Conservation (phyloP, 1,140 invertebrate species). For the Micrasema longulum region DNA sequence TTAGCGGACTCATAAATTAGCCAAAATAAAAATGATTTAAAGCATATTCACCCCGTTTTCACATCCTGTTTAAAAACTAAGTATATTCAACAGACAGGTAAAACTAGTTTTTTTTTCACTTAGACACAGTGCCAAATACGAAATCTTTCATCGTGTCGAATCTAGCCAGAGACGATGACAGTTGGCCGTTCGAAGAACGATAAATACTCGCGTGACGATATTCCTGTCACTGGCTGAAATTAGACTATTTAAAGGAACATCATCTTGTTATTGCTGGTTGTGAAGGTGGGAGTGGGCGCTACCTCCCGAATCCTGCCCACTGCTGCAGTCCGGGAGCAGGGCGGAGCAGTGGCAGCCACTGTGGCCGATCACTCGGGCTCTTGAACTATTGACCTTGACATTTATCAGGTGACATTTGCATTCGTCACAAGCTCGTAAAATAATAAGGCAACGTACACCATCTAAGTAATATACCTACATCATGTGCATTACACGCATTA, state of each 20-base stretch:
- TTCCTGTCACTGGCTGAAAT: slow-evolving; percentile 38
- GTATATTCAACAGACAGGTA: neutral
- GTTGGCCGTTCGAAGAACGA: slow-evolving; percentile 35
- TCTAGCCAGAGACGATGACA: slow-evolving; percentile 7
- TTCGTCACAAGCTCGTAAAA: no score
- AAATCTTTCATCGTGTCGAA: slow-evolving; percentile 21
- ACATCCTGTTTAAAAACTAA: neutral
- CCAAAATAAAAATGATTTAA: no score
- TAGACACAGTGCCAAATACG: neutral
- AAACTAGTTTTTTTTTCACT: neutral
- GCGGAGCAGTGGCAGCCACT: neutral
- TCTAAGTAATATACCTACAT: no score
- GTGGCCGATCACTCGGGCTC: no score
- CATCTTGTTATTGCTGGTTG: neutral
- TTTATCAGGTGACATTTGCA: no score
- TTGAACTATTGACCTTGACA: no score
- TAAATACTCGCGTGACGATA: slow-evolving; percentile 42
- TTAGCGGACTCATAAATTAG: no score
- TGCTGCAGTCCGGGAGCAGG: neutral
- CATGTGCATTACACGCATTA: no score
- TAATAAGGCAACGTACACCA: no score
- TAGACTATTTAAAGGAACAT: slow-evolving; percentile 36
- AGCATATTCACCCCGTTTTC: no score
- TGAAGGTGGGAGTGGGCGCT: slow-evolving; percentile 10
- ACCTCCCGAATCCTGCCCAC: slow-evolving; percentile 3